Conservation (phyloP, 2,888 invertebrate genomes). For the Microctonus aethiopoides region DNA sequence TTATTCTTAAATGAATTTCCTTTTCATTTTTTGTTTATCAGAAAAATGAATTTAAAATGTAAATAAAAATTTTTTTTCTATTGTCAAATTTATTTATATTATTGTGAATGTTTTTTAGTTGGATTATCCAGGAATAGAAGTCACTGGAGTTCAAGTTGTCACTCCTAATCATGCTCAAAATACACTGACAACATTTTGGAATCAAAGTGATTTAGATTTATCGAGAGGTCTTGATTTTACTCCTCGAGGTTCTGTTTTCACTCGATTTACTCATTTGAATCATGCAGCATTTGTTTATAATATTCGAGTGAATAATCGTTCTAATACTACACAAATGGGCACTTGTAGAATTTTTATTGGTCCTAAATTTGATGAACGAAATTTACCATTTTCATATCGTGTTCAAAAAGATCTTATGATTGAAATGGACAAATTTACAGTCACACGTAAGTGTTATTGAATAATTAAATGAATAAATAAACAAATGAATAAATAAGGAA, state of each 20-base stretch:
- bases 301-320: conserved; percentile 72
- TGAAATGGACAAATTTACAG: conserved; percentile 79
- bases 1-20: no score
- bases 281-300: conserved; percentile 78
- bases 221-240: conserved; percentile 85
- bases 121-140: conserved; percentile 74
- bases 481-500: neutral
- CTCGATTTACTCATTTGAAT: conserved; percentile 82
- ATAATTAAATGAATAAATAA: neutral
- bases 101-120: conserved; percentile 68
- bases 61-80: no score
- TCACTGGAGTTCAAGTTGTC: conserved; percentile 71
- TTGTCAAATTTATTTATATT: no score
- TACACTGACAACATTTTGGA: conserved; percentile 79
- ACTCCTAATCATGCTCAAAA: conserved; percentile 69
- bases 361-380: conserved; percentile 76
- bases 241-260: conserved; percentile 79
- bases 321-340: conserved; percentile 67
- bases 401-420: conserved; percentile 77
- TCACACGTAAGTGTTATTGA: conserved; percentile 67
- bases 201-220: conserved; percentile 81
- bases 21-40: no score
- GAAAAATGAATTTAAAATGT: no score
- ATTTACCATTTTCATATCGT: conserved; percentile 72
- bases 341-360: conserved; percentile 79